These are phyloP conservation scores for Celastrina argiolus DNA, from an alignment of 2,888 invertebrate genomes.

Conservation along the genomic window DNA sequence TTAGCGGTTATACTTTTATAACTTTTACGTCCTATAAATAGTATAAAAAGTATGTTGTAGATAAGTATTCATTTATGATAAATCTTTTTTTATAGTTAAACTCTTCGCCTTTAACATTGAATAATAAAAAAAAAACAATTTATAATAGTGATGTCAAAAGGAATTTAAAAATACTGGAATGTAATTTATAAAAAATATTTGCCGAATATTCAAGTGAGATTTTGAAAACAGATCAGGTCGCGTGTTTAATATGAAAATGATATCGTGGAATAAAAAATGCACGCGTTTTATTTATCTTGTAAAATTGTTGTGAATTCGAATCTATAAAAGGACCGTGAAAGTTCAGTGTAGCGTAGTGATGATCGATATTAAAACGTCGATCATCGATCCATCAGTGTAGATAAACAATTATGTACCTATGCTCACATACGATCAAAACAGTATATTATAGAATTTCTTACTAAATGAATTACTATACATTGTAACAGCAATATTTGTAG, in stretches of 20 bases:
- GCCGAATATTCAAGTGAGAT: conserved; percentile 11
- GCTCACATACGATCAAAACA: no score
- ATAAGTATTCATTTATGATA: no score
- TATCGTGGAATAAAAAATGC: conserved; percentile 11
- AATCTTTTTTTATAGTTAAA: no score
- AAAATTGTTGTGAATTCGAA: conserved; percentile 21
- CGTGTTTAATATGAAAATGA: conserved; percentile 9
- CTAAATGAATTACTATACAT: no score
- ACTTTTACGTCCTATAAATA: background rate
- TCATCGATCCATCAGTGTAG: background rate
- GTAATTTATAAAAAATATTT: conserved; percentile 13
- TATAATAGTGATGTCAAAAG: background rate
- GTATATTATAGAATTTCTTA: no score
- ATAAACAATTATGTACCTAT: background rate
- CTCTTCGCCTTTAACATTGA: no score
- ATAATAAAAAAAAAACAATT: background rate
- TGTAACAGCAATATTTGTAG: no score
- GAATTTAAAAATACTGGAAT: conserved; percentile 6
- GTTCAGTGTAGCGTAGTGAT: conserved; percentile 16
- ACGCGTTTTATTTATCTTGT: conserved; percentile 24
- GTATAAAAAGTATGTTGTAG: no score
- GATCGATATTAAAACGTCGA: background rate
- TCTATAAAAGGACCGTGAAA: conserved; percentile 28
- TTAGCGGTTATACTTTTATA: background rate
- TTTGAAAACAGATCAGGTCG: conserved; percentile 10